Base-by-base conservation (phyloP, 1,140 invertebrate species). In the Pristionchus pacificus region DNA sequence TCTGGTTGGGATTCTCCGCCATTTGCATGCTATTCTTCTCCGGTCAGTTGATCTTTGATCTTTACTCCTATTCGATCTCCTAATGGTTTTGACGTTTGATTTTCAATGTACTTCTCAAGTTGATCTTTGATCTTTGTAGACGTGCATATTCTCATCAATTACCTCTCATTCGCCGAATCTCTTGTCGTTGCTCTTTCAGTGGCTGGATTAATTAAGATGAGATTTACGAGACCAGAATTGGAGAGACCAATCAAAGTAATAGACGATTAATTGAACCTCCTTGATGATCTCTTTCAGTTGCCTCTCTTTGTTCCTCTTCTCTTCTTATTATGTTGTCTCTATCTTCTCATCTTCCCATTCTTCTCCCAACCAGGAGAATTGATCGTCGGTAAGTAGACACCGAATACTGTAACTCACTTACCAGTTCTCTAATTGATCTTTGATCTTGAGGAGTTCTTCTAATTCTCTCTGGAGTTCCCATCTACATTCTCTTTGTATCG, bases 111-210 rank as follows among this genome's bases (percentile, higher is more conserved):
- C n/a, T n/a, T n/a, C n/a, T n/a, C n/a, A n/a, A n/a, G n/a, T n/a
- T n/a, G n/a, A n/a, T n/a, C n/a, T n/a, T n/a, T n/a, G n/a, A n/a
- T 49, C 19, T 6, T 10, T 49, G 6, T 49, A 79, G 90, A 96
- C 84, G 90, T 95, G n/a, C 93, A 93, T 84, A 88, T 89, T 2
- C 88, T 97, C 24, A 95, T 97, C 73, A 93, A 94, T 83, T 97
- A 94, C 84, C 90, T 93, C 28, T 92, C 91, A 63, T 95, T 95
- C 81, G 92, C 95, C 60, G 93, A 97, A 85, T 90, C 92, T 14
- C 85, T 93, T n/a, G 96, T 97, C 82, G 94, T 91, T n/a, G 88
- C 91, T 15, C 86, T 91, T 29, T 93, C 93, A 15, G 90, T 97
- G 0, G 87, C 89, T 19, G 93, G 92, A 28, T 86, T 97, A 30